Conservation (phyloP, 2,113 vertebrate genomes). For the Mustelus asterias region DNA sequence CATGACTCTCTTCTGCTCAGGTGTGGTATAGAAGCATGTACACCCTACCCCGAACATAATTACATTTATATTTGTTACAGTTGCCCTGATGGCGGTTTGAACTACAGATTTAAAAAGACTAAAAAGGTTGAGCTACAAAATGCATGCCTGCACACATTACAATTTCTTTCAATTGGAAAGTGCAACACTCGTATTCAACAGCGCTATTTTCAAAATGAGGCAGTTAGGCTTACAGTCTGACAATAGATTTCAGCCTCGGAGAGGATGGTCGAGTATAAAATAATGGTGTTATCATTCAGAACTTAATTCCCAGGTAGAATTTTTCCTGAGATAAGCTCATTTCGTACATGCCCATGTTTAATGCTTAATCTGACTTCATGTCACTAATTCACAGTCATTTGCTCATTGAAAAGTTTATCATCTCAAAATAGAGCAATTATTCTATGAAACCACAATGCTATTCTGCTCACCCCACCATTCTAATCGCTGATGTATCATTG, state of each 20-base stretch:
- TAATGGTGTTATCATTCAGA: not conserved
- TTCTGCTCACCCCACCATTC: not conserved
- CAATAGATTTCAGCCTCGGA: not conserved
- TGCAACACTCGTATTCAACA: not conserved
- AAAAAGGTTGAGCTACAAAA: not conserved
- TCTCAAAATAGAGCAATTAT: not conserved
- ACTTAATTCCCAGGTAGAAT: not conserved
- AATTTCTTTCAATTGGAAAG: not conserved
- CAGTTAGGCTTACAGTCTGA: not conserved
- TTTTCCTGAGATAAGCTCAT: not conserved
- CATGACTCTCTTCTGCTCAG: not conserved
- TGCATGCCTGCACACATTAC: conserved; percentile 1
- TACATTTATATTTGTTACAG: not conserved
- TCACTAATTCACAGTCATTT: not conserved
- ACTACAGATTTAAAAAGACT: not conserved
- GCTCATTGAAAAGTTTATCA: not conserved
- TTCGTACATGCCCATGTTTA: not conserved
- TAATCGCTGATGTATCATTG: not conserved
- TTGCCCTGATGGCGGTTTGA: not conserved
- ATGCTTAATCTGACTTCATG: not conserved
- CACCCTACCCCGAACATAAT: not conserved
- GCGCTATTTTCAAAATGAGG: not conserved
- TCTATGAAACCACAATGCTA: not conserved
- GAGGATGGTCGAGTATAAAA: not conserved
- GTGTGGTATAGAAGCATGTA: not conserved